phyloP scores from a whole-genome alignment of 2,113 vertebrate genomes.

The Ceratotherium simum region DNA sequence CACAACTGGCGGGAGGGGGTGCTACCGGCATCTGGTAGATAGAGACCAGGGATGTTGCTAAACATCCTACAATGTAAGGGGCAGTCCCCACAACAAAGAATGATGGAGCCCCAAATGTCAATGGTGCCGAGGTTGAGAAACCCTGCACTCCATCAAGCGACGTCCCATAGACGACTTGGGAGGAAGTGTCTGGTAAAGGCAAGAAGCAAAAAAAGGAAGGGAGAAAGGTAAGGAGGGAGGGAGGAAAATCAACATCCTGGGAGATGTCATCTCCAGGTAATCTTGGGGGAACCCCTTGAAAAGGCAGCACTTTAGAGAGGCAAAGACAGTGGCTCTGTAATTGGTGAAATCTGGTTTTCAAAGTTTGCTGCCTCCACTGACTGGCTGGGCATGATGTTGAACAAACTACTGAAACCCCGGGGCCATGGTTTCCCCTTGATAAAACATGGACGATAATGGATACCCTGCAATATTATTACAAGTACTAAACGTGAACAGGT shows the following conservation, averaged over 20 bases:
- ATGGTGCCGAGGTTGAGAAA: not conserved
- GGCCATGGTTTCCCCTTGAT: not conserved
- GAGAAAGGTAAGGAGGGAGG: not conserved
- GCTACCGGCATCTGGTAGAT: not conserved
- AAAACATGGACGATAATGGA: not conserved
- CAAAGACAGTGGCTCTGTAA: not conserved
- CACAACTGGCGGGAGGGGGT: not conserved
- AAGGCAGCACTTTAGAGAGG: not conserved
- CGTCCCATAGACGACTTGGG: not conserved
- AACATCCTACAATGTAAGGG: not conserved
- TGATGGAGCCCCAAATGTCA: not conserved
- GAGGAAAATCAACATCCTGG: accelerated
- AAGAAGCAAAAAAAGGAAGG: not conserved
- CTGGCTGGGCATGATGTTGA: not conserved
- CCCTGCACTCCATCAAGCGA: not conserved
- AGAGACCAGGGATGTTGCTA: not conserved
- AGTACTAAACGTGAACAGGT: not conserved
- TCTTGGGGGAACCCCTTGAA: not conserved
- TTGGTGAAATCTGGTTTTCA: not conserved
- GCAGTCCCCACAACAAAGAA: not conserved
- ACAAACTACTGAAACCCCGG: not conserved
- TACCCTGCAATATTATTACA: not conserved
- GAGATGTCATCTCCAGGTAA: no score
- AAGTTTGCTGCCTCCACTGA: not conserved
- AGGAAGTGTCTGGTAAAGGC: not conserved